Conservation (phyloP, 2,797 vertebrate genomes). For the Syncerus caffer region DNA sequence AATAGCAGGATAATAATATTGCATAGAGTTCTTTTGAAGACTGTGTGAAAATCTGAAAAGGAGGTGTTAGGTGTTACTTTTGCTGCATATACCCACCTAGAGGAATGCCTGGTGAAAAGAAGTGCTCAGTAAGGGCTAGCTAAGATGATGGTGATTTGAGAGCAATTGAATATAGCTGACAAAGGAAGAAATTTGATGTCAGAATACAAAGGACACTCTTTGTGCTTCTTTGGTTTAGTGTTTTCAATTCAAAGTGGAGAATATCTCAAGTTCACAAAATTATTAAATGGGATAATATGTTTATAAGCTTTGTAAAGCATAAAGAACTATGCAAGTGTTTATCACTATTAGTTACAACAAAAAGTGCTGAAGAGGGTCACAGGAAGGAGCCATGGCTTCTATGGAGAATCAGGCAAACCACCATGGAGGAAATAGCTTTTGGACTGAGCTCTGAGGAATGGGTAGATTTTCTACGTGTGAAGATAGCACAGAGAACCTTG, state of each 20-base stretch:
- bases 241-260: background rate
- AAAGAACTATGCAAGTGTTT: background rate
- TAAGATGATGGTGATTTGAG: background rate
- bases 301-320: background rate
- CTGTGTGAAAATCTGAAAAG: background rate
- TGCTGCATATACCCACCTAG: background rate
- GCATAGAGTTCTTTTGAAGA: background rate
- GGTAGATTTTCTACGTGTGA: background rate
- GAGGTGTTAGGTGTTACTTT: background rate
- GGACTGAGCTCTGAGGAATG: background rate
- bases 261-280: background rate
- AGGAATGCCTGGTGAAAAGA: background rate
- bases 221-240: background rate
- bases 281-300: background rate
- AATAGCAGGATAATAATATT: background rate
- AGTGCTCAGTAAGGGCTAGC: background rate
- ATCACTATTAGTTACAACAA: background rate
- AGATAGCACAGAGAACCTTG: background rate
- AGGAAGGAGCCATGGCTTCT: background rate
- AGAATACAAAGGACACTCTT: background rate
- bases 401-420: background rate
- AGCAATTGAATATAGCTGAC: background rate
- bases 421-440: background rate
- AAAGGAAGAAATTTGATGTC: background rate
- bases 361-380: background rate